Conservation (phyloP, 2,113 vertebrate genomes). For the Ailurus styani region DNA sequence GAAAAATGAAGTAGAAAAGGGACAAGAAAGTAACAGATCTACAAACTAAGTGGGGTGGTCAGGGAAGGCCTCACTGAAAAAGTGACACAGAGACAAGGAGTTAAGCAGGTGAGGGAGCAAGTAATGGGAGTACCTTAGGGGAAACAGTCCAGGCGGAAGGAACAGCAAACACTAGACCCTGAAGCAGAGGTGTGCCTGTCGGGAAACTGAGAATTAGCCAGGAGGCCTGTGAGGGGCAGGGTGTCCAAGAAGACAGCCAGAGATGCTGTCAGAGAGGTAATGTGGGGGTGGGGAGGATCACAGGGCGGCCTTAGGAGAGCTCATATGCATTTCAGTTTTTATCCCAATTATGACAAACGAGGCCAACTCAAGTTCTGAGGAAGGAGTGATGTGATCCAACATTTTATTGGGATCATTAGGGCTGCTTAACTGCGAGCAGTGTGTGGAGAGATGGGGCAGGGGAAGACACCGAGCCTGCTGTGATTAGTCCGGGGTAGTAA, state of each 20-base stretch:
- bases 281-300: background rate
- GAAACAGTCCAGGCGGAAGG: background rate
- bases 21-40: background rate
- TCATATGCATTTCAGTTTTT: background rate
- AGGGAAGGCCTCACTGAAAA: background rate
- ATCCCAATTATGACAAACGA: background rate
- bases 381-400: background rate
- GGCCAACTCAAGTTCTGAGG: background rate
- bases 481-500: background rate
- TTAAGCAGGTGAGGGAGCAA: background rate
- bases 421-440: background rate
- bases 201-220: background rate
- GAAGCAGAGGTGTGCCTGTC: background rate
- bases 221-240: background rate
- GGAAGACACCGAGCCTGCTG: background rate
- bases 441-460: background rate
- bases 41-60: background rate
- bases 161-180: background rate
- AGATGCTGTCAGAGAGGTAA: background rate
- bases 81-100: background rate
- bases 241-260: background rate
- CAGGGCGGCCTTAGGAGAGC: background rate
- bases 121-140: background rate
- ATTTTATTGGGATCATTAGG: background rate
- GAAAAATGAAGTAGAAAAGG: background rate